These are phyloP conservation scores for Puntigrus tetrazona DNA, from an alignment of 2,113 vertebrate genomes.

Conservation along the genomic window DNA sequence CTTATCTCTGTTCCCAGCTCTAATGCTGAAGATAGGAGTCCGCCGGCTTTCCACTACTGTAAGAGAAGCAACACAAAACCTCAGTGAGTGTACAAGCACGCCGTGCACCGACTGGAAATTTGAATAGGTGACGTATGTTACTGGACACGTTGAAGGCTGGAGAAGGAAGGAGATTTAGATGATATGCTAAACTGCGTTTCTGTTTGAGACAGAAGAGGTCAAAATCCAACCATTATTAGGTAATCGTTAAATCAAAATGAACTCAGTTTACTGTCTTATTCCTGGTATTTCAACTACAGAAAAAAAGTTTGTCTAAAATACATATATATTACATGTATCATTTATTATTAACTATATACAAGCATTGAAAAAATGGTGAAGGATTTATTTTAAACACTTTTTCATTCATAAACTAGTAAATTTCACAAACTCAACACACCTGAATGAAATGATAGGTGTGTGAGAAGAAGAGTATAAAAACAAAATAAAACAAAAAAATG, in stretches of 20 bases:
- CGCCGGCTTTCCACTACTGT: conserved; percentile 31
- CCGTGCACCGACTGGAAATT: conserved; percentile 16
- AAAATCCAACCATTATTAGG: background rate
- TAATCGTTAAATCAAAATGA: background rate
- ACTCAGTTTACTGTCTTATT: background rate
- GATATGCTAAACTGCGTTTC: background rate
- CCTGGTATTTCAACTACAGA: too few relatives aligned
- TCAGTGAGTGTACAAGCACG: conserved; percentile 15
- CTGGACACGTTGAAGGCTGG: background rate
- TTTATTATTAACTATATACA: too few relatives aligned
- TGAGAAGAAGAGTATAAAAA: too few relatives aligned
- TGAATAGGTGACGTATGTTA: background rate
- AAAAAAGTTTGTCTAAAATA: too few relatives aligned
- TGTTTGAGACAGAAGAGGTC: background rate
- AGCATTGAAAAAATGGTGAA: too few relatives aligned
- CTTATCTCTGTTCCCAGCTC: conserved; percentile 60
- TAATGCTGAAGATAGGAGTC: conserved; percentile 56
- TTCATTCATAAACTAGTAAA: too few relatives aligned
- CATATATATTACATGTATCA: too few relatives aligned
- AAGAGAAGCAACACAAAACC: conserved; percentile 30
- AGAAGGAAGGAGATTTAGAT: background rate
- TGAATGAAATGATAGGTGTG: too few relatives aligned
- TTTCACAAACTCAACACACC: too few relatives aligned
- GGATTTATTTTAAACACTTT: too few relatives aligned
- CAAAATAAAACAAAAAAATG: too few relatives aligned